Conservation (phyloP, 2,888 invertebrate genomes). For the Eurytoma adleriae region DNA sequence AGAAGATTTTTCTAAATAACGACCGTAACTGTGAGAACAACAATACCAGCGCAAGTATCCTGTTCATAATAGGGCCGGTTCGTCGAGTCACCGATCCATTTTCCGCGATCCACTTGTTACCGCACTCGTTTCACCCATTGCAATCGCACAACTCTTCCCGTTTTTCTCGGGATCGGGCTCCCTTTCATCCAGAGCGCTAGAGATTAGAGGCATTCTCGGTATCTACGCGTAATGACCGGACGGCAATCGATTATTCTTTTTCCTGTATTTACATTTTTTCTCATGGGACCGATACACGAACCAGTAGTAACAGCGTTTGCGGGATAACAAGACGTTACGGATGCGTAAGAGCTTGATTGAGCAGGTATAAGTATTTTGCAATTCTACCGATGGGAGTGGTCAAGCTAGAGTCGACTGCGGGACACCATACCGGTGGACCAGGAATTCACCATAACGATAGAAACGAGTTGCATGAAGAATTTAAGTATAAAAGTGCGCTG, state of each 20-base stretch:
- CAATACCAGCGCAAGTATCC: not conserved
- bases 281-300: not conserved
- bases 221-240: not conserved
- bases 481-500: slow-evolving; percentile 46
- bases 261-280: slow-evolving; percentile 34
- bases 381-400: slow-evolving; percentile 48
- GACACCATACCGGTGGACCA: slow-evolving; percentile 23
- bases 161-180: not conserved
- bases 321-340: slow-evolving; percentile 4
- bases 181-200: not conserved
- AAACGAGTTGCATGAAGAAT: slow-evolving; percentile 40
- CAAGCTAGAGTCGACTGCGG: too few species aligned
- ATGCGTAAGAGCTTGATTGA: slow-evolving; percentile 38
- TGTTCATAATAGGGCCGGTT: slow-evolving; percentile 7
- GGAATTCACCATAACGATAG: slow-evolving; percentile 45
- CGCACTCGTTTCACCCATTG: slow-evolving; percentile 10
- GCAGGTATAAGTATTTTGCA: slow-evolving; percentile 35
- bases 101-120: slow-evolving; percentile 51
- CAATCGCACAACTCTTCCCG: slow-evolving; percentile 14
- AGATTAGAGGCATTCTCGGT: not conserved
- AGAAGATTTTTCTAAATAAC: too few species aligned
- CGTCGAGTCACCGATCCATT: not conserved
- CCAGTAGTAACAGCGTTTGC: slow-evolving; percentile 3
- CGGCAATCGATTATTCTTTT: not conserved
- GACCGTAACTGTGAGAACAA: not conserved